These are phyloP conservation scores for Talpa occidentalis DNA, from an alignment of 2,113 vertebrate genomes.

Conservation along the genomic window DNA sequence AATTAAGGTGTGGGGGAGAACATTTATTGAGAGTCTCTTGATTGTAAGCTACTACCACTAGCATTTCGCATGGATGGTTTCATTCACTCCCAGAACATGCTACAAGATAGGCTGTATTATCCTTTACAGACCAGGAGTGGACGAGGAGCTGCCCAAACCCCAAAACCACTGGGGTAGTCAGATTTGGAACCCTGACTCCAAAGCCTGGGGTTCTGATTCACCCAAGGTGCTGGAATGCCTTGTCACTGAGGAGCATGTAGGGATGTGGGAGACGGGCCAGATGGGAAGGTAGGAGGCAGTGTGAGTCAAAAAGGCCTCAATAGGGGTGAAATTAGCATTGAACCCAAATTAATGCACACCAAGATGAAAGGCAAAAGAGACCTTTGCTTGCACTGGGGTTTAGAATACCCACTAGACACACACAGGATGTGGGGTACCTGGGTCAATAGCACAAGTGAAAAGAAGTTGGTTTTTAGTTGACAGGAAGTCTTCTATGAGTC, in stretches of 20 bases:
- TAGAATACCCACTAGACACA: conserved; percentile 10
- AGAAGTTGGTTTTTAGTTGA: conserved; percentile 46
- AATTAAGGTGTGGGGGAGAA: not conserved
- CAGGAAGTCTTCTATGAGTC: conserved; percentile 73
- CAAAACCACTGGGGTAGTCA: not conserved
- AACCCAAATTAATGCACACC: not conserved
- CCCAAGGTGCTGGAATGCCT: not conserved
- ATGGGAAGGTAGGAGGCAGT: not conserved
- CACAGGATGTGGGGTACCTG: conserved; percentile 72
- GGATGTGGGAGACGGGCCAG: no score
- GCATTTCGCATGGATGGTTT: not conserved
- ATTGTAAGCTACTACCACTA: not conserved
- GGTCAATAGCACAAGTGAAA: conserved; percentile 62
- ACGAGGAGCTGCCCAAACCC: not conserved
- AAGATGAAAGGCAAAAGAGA: not conserved
- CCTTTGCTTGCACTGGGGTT: not conserved
- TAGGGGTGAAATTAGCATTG: not conserved
- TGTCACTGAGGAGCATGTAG: not conserved
- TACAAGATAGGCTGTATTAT: not conserved
- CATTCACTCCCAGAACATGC: not conserved
- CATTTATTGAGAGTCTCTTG: not conserved
- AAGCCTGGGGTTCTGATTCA: not conserved
- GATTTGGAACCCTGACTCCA: not conserved
- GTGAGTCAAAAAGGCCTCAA: not conserved
- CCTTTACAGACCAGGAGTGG: not conserved